phyloP scores from a whole-genome alignment of 2,797 vertebrate genomes.

The Falco peregrinus region DNA sequence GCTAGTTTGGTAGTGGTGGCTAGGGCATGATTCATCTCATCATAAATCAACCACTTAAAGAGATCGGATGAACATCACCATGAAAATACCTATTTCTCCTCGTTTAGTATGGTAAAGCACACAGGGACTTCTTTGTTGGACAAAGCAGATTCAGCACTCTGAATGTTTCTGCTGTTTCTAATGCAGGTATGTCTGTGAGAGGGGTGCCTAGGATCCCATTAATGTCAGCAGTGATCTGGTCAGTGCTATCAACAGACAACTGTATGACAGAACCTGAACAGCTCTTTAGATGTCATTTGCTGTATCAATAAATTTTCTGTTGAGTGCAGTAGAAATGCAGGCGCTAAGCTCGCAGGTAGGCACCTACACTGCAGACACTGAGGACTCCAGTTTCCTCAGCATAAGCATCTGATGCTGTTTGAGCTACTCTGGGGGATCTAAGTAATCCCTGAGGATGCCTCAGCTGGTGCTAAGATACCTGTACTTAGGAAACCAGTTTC shows the following conservation, averaged over 20 bases:
- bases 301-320: background rate
- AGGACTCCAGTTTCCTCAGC: background rate
- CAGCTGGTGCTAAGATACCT: background rate
- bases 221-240: background rate
- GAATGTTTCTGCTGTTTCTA: background rate
- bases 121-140: background rate
- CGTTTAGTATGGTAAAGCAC: background rate
- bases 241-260: background rate
- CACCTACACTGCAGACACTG: background rate
- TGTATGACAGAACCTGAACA: background rate
- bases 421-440: background rate
- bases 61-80: background rate
- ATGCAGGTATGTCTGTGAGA: background rate
- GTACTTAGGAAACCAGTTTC: background rate
- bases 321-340: background rate
- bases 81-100: background rate
- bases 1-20: background rate
- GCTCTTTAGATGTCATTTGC: background rate
- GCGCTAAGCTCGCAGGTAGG: background rate
- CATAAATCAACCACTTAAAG: background rate
- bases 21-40: background rate
- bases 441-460: background rate
- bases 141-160: background rate
- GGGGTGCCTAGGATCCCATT: no score
- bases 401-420: background rate